Evolutionary conservation across 2,113 vertebrate species (phyloP).

Genomic region (Pteronura brasiliensis): DNA sequence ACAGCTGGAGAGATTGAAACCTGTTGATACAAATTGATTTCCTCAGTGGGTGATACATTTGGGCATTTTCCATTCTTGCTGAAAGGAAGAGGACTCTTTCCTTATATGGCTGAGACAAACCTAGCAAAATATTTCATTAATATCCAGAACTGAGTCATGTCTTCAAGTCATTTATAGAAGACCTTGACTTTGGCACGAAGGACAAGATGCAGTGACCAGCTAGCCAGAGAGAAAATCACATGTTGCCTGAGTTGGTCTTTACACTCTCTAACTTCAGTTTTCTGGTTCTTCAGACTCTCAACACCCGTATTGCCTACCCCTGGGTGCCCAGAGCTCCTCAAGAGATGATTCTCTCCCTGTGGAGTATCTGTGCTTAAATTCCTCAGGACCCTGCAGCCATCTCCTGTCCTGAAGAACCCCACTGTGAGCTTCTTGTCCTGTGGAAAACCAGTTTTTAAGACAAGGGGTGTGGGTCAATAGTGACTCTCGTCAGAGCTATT

Average conservation of each 20-base stretch:
- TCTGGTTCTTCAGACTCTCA: background rate
- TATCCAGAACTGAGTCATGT: background rate
- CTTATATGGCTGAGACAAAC: background rate
- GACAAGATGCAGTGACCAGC: fast-evolving
- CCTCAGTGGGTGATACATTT: background rate
- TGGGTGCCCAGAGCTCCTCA: background rate
- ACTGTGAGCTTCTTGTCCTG: background rate
- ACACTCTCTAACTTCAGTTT: background rate
- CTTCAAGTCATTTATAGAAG: background rate
- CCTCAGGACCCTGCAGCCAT: fast-evolving
- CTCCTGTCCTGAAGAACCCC: too few relatives aligned
- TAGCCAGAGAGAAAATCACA: background rate
- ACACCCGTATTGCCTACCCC: too few relatives aligned
- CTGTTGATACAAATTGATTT: background rate
- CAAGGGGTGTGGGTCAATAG: background rate
- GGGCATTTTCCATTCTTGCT: background rate
- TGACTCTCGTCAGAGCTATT: conserved; percentile 47
- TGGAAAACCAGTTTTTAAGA: conserved; percentile 45
- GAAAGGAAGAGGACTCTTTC: background rate
- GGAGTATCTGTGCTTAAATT: background rate
- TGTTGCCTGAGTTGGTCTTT: background rate
- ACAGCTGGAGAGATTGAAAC: background rate
- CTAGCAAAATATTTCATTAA: background rate
- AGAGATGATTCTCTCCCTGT: background rate
- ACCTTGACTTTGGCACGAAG: background rate